phyloP scores from a whole-genome alignment of 2,113 vertebrate genomes.

The Platycercus adscitus region DNA sequence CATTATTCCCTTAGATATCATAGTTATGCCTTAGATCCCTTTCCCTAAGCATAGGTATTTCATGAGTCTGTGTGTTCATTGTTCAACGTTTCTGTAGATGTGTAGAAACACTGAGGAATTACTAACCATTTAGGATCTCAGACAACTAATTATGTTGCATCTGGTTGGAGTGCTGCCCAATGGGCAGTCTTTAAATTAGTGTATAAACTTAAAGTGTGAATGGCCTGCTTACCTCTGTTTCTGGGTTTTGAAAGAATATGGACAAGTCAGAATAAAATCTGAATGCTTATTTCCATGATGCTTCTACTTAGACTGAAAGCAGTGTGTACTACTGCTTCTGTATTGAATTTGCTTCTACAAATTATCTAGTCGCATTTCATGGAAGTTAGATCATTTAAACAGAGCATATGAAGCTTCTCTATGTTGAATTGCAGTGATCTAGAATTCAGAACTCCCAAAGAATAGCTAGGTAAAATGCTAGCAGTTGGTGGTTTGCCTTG shows the following conservation, averaged over 20 bases:
- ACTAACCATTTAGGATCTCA: neutral
- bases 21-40: neutral
- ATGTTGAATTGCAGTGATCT: neutral
- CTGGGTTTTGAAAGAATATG: neutral
- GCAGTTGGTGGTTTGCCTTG: neutral
- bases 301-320: neutral
- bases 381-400: neutral
- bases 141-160: neutral
- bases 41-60: neutral
- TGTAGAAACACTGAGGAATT: neutral
- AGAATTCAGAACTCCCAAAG: neutral
- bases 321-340: rapidly evolving
- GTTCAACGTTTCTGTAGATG: neutral
- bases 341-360: neutral
- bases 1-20: neutral
- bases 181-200: neutral
- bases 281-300: neutral
- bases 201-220: neutral
- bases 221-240: neutral
- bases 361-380: neutral
- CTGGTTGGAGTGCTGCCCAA: neutral
- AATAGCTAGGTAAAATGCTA: neutral
- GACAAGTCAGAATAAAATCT: neutral
- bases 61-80: neutral
- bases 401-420: neutral